A percentile compares a stretch with the other conserved stretches of the same genome.
These are phyloP conservation scores for Phoxinus dragarum DNA, from an alignment of 2,797 vertebrate genomes.

Conservation along the genomic window DNA sequence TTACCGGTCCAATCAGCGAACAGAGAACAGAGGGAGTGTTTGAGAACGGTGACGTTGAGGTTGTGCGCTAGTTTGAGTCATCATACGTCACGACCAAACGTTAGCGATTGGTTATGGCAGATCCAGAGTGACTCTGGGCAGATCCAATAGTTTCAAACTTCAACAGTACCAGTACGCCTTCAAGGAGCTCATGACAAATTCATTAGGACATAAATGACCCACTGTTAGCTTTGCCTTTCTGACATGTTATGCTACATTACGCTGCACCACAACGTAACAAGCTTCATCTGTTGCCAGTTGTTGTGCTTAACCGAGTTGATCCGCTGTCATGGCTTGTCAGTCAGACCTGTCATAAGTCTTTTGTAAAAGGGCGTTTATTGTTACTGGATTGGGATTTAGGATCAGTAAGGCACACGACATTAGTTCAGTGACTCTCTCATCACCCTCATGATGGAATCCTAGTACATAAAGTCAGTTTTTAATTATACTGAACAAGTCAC, in stretches of 20 bases:
- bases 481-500: constrained; percentile 21
- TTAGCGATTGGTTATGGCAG: no score
- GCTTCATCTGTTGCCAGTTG: constrained; percentile 28
- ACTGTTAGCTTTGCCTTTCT: neutral
- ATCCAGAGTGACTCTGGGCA: no score
- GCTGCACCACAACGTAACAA: constrained; percentile 21
- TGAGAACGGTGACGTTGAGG: no score
- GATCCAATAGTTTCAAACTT: no score
- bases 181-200: neutral
- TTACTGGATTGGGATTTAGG: constrained; percentile 30
- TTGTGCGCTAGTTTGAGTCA: no score
- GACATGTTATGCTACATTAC: constrained; percentile 13
- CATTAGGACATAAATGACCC: constrained; percentile 1
- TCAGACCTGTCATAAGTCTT: constrained; percentile 1
- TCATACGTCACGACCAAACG: no score
- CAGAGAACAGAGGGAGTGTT: no score
- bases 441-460: constrained; percentile 12
- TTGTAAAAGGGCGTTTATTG: constrained; percentile 16
- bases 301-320: constrained; percentile 22
- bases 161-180: no score
- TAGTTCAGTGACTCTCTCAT: constrained; percentile 13
- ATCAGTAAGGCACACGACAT: constrained; percentile 17
- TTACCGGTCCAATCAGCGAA: no score
- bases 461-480: constrained; percentile 14
- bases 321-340: constrained; percentile 32